A percentile compares a stretch with the other conserved stretches of the same genome.
Conservation (phyloP, 2,888 invertebrate genomes). For the Sthenelais limicola region DNA sequence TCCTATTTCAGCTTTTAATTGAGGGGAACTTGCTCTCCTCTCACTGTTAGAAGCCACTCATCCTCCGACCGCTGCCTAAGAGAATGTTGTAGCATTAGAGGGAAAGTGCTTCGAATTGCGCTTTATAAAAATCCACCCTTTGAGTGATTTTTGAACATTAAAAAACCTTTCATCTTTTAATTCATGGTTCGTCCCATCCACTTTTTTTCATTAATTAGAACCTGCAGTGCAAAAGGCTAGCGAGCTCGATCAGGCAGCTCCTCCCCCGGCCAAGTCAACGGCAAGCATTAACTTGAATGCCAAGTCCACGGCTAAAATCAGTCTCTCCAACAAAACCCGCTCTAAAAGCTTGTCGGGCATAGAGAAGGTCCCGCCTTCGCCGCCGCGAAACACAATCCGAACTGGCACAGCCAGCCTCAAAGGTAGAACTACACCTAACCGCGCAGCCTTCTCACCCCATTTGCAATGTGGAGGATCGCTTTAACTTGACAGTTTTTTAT, state of each 20-base stretch:
- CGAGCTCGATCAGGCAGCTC: background rate
- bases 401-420: background rate
- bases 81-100: no score
- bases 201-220: background rate
- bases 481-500: no score
- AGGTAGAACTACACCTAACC: constrained; percentile 11
- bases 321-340: constrained; percentile 10
- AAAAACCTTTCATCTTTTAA: background rate
- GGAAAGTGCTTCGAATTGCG: no score
- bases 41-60: no score
- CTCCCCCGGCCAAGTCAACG: constrained; percentile 31
- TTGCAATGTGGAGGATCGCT: no score
- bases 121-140: no score
- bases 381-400: constrained; percentile 21
- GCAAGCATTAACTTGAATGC: constrained; percentile 19
- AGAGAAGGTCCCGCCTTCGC: background rate
- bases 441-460: no score
- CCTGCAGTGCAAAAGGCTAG: background rate
- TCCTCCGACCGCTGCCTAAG: no score
- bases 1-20: no score
- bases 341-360: constrained; percentile 21
- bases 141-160: no score
- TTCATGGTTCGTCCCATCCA: background rate
- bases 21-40: no score
- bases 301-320: constrained; percentile 25